These are phyloP conservation scores for Xylocopa sonorina DNA, from an alignment of 1,140 invertebrate genomes.

Conservation along the genomic window DNA sequence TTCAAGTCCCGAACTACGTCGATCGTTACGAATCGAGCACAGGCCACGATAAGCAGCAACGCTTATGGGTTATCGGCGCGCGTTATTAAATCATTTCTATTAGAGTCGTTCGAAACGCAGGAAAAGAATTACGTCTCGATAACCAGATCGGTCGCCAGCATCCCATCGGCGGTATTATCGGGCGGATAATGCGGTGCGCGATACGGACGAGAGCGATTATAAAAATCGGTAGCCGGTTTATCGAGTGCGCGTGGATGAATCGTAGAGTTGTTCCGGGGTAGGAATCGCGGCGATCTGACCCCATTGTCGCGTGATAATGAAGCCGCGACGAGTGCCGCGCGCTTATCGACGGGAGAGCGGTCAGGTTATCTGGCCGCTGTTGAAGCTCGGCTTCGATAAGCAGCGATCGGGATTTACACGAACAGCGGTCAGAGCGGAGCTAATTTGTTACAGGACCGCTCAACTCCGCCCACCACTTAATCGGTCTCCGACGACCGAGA, in stretches of 20 bases:
- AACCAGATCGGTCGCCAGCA: neutral
- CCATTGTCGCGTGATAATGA: constrained; percentile 45
- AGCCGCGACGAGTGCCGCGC: constrained; percentile 20
- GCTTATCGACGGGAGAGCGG: constrained; percentile 25
- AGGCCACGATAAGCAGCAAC: too few relatives aligned
- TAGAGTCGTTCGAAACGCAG: neutral
- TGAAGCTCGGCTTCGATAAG: neutral
- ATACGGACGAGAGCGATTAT: too few relatives aligned
- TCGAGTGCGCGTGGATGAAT: constrained; percentile 25
- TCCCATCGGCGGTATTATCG: constrained; percentile 11
- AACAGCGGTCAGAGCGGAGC: constrained; percentile 19
- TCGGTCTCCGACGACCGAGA: constrained; percentile 69
- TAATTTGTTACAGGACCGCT: constrained; percentile 61
- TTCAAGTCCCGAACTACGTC: too few relatives aligned
- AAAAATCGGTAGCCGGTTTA: constrained; percentile 28
- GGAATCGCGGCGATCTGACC: constrained; percentile 39
- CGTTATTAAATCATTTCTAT: neutral
- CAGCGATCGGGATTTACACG: constrained; percentile 16
- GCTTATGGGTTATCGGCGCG: too few relatives aligned
- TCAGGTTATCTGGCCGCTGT: constrained; percentile 29
- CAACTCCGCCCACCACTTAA: constrained; percentile 53
- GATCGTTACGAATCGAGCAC: too few relatives aligned
- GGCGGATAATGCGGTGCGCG: too few relatives aligned
- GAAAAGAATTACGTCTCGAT: neutral
- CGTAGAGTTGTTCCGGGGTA: neutral